A percentile compares a stretch with the other conserved stretches of the same genome.
These are phyloP conservation scores for Mustela lutreola DNA, from an alignment of 2,113 vertebrate genomes.

Conservation along the genomic window DNA sequence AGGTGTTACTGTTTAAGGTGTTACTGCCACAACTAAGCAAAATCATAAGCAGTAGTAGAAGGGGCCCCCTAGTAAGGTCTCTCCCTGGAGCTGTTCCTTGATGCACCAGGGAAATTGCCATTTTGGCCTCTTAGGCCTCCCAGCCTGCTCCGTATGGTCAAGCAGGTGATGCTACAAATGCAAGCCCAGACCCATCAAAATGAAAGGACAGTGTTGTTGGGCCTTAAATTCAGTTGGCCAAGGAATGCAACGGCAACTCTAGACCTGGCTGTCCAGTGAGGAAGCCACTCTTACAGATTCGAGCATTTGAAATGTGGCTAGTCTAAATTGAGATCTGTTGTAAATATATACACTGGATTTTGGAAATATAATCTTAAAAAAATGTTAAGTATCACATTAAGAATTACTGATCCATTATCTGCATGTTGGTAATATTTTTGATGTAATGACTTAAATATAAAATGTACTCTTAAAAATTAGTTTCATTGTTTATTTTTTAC, in stretches of 20 bases:
- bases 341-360: background rate
- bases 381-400: background rate
- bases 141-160: background rate
- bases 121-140: background rate
- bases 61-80: too few species aligned
- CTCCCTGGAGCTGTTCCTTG: background rate
- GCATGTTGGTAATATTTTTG: background rate
- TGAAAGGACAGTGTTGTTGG: background rate
- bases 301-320: background rate
- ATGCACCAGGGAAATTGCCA: background rate
- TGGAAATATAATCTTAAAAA: background rate
- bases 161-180: background rate
- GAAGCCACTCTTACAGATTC: background rate
- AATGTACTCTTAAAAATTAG: constrained; percentile 4
- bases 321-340: background rate
- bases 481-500: background rate
- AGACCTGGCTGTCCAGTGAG: background rate
- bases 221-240: background rate
- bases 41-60: background rate
- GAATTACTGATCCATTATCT: background rate
- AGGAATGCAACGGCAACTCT: background rate
- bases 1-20: background rate
- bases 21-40: background rate
- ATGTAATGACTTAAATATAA: background rate
- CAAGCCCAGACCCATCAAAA: background rate